phyloP scores from a whole-genome alignment of 2,113 vertebrate species.

The Oenanthe melanoleuca region DNA sequence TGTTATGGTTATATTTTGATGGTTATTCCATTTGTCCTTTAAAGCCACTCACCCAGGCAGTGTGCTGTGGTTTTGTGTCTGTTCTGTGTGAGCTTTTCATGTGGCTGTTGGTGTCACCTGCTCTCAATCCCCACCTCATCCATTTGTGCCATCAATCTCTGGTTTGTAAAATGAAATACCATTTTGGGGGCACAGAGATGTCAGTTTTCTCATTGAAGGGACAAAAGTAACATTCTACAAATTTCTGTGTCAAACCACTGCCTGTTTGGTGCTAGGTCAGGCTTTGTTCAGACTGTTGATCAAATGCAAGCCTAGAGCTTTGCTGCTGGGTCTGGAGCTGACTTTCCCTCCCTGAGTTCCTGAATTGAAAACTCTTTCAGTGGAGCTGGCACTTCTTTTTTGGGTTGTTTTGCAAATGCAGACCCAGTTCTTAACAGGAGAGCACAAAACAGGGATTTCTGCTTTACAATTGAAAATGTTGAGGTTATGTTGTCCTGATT shows the following conservation, averaged over 20 bases:
- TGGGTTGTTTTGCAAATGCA: neutral
- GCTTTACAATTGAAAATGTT: neutral
- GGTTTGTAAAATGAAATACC: neutral
- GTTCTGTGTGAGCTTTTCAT: neutral
- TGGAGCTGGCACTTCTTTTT: neutral
- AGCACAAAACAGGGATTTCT: neutral
- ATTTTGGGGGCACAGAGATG: neutral
- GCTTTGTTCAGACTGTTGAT: neutral
- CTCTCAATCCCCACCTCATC: neutral
- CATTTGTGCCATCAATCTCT: neutral
- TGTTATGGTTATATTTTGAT: neutral
- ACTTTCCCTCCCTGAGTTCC: neutral
- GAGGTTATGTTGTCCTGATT: neutral
- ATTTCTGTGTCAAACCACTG: neutral
- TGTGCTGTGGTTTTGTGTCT: rapidly evolving
- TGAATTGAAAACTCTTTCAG: neutral
- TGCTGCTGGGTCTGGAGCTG: neutral
- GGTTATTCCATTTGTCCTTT: neutral
- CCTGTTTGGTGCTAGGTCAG: neutral
- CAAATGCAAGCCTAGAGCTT: neutral
- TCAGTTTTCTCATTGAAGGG: neutral
- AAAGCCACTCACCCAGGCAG: neutral
- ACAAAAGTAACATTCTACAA: neutral
- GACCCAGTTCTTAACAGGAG: neutral
- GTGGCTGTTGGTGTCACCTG: neutral